Conservation (phyloP, 2,888 invertebrate genomes). For the Sisyra terminalis region DNA sequence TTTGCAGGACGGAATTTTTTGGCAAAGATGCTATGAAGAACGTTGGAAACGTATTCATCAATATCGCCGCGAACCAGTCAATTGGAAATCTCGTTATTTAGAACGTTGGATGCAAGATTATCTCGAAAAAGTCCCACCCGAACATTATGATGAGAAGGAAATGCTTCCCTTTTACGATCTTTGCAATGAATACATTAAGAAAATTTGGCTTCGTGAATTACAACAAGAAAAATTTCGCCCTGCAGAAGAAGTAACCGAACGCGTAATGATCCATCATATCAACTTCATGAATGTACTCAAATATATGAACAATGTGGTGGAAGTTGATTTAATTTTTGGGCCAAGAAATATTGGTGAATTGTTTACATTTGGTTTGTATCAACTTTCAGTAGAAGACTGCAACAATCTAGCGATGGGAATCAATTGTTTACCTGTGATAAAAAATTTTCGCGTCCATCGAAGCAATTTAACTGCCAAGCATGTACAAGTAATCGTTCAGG, state of each 20-base stretch:
- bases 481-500: slow-evolving; percentile 37
- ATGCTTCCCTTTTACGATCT: slow-evolving; percentile 22
- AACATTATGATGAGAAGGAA: slow-evolving; percentile 23
- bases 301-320: slow-evolving; percentile 33
- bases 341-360: slow-evolving; percentile 32
- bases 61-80: slow-evolving; percentile 18
- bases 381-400: slow-evolving; percentile 40
- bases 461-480: slow-evolving; percentile 41
- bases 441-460: slow-evolving; percentile 36
- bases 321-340: slow-evolving; percentile 29
- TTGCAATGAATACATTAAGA: slow-evolving; percentile 34
- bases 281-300: slow-evolving; percentile 36
- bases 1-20: slow-evolving; percentile 39
- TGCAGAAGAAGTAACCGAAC: slow-evolving; percentile 23
- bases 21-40: slow-evolving; percentile 36
- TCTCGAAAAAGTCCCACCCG: slow-evolving; percentile 24
- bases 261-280: slow-evolving; percentile 34
- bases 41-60: slow-evolving; percentile 17
- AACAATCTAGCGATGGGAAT: slow-evolving; percentile 36
- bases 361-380: slow-evolving; percentile 41
- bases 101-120: slow-evolving; percentile 23
- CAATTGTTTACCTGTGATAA: slow-evolving; percentile 29
- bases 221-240: slow-evolving; percentile 34
- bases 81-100: slow-evolving; percentile 25
- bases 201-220: slow-evolving; percentile 32